A percentile compares a stretch with the other conserved stretches of the same genome.
Conservation (phyloP, 2,113 vertebrate genomes). For the Ranitomeya variabilis region DNA sequence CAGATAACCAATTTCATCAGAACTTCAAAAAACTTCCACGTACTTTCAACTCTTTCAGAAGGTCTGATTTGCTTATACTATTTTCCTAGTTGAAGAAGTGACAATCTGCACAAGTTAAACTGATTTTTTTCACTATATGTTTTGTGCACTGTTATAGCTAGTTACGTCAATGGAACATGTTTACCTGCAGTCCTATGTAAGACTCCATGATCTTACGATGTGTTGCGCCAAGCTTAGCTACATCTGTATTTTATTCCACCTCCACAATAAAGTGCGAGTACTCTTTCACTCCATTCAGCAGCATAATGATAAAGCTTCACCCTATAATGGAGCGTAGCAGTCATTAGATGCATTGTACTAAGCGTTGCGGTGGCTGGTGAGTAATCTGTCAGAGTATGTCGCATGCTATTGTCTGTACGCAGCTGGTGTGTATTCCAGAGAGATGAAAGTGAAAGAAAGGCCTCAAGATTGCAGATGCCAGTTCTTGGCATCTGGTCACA, state of each 20-base stretch:
- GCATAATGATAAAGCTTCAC: neutral
- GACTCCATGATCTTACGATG: neutral
- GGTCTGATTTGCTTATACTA: too few relatives aligned
- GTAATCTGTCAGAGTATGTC: neutral
- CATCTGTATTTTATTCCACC: neutral
- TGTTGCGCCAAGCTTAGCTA: neutral
- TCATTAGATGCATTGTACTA: conserved; percentile 7
- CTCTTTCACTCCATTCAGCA: neutral
- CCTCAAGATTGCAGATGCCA: conserved; percentile 43
- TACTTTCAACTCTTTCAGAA: too few relatives aligned
- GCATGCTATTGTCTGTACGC: conserved; percentile 34
- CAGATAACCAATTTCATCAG: too few relatives aligned
- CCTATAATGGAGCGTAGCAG: neutral
- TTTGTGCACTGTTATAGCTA: too few relatives aligned
- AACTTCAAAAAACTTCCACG: too few relatives aligned
- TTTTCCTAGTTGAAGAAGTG: too few relatives aligned
- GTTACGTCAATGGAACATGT: too few relatives aligned
- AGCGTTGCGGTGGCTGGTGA: conserved; percentile 10
- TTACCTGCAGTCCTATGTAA: too few relatives aligned
- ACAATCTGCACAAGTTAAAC: too few relatives aligned
- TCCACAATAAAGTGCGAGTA: neutral
- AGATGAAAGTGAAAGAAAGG: conserved; percentile 50
- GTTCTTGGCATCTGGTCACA: conserved; percentile 47
- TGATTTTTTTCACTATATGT: too few relatives aligned
- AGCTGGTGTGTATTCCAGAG: conserved; percentile 43